Percentiles rank a stretch among this genome's conserved stretches.
Evolutionary conservation across 1,140 invertebrate species (phyloP).

Genomic region (Ruditapes philippinarum): DNA sequence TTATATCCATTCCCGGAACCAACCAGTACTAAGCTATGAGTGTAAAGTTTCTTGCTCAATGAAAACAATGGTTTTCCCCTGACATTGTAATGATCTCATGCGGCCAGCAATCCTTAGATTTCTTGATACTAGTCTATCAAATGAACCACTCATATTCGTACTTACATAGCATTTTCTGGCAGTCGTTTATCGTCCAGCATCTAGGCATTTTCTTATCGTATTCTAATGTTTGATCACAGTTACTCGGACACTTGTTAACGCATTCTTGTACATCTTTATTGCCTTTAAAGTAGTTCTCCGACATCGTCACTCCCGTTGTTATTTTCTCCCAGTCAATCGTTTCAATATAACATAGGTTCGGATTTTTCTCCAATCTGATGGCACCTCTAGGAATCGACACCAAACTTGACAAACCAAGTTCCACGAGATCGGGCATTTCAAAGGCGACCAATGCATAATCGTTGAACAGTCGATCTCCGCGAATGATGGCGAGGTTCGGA

Average conservation of each 20-base stretch:
- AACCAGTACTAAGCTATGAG: too few relatives aligned
- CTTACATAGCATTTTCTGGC: constrained; percentile 84
- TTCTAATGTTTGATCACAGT: constrained; percentile 65
- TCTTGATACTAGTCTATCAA: too few relatives aligned
- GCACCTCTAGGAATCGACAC: constrained; percentile 93
- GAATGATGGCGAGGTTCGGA: constrained; percentile 97
- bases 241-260: constrained; percentile 81
- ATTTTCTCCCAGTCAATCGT: constrained; percentile 96
- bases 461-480: constrained; percentile 94
- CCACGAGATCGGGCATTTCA: constrained; percentile 89
- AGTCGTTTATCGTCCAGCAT: constrained; percentile 83
- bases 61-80: too few relatives aligned
- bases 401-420: constrained; percentile 94
- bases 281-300: constrained; percentile 79
- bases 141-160: too few relatives aligned
- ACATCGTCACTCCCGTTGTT: constrained; percentile 61
- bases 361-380: constrained; percentile 96
- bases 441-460: constrained; percentile 95
- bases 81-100: too few relatives aligned
- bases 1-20: too few relatives aligned
- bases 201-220: constrained; percentile 13
- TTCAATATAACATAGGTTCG: constrained; percentile 94
- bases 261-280: constrained; percentile 82
- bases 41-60: too few relatives aligned
- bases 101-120: too few relatives aligned